These are phyloP conservation scores for pig (Sus scrofa) DNA, from an alignment of 2,113 vertebrate species.

Conservation along the genomic window T2T-Sscrofa CM000812.6:90257001-90257500, in stretches of 20 bases:
- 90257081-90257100: conserved; percentile 29
- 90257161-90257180: neutral
- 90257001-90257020: conserved; percentile 33
- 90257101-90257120: conserved; percentile 23
- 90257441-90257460: neutral
- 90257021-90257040: conserved; percentile 44
- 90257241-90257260: neutral
- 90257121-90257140: neutral
- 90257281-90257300: conserved; percentile 23
- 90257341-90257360: neutral
- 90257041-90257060: conserved; percentile 17
- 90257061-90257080: conserved; percentile 26
- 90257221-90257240: neutral
- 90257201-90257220: neutral
- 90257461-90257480: neutral
- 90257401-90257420: conserved; percentile 35
- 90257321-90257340: neutral
- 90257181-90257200: neutral
- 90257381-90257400: conserved; percentile 52
- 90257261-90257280: neutral
- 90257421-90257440: conserved; percentile 47
- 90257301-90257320: conserved; percentile 36
- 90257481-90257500: neutral
- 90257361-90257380: neutral
- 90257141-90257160: conserved; percentile 16